Percentiles rank a stretch among this genome's conserved stretches.
Conservation (phyloP, 1,140 invertebrate genomes). For the Musca domestica region DNA sequence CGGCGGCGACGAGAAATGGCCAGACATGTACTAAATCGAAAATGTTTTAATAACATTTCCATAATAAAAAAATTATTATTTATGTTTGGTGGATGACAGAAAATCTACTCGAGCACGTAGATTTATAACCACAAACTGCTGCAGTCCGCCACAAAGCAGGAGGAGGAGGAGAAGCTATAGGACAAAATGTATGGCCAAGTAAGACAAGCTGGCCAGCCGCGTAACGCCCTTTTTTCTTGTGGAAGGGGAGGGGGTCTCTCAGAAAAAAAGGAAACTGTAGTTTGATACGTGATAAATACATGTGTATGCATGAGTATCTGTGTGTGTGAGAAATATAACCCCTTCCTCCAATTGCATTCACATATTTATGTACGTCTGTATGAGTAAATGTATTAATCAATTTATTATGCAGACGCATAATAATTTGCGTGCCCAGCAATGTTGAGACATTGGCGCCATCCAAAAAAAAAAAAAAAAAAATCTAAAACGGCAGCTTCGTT, state of each 20-base stretch:
- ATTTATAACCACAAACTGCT: not conserved
- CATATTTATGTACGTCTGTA: not conserved
- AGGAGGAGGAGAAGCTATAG: too few species aligned
- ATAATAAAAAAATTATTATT: slow-evolving; percentile 21
- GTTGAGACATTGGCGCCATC: slow-evolving; percentile 22
- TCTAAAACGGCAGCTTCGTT: slow-evolving; percentile 11
- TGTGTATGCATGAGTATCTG: not conserved
- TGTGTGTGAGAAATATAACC: not conserved
- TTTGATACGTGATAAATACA: not conserved
- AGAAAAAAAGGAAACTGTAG: not conserved
- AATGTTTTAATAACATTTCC: slow-evolving; percentile 10
- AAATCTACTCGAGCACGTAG: slow-evolving; percentile 7
- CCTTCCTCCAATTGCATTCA: not conserved
- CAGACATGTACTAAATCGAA: slow-evolving; percentile 11
- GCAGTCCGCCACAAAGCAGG: not conserved
- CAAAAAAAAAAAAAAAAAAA: slow-evolving; percentile 9
- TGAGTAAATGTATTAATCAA: slow-evolving; percentile 26
- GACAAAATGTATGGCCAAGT: not conserved
- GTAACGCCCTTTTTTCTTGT: not conserved
- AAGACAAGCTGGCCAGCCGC: not conserved
- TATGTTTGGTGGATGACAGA: slow-evolving; percentile 4
- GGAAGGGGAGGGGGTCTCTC: not conserved
- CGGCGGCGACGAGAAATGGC: not conserved
- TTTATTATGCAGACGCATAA: slow-evolving; percentile 26
- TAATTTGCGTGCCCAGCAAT: slow-evolving; percentile 18